Evolutionary conservation across 1,140 invertebrate genomes (phyloP).

Genomic region (Ectropis grisescens): DNA sequence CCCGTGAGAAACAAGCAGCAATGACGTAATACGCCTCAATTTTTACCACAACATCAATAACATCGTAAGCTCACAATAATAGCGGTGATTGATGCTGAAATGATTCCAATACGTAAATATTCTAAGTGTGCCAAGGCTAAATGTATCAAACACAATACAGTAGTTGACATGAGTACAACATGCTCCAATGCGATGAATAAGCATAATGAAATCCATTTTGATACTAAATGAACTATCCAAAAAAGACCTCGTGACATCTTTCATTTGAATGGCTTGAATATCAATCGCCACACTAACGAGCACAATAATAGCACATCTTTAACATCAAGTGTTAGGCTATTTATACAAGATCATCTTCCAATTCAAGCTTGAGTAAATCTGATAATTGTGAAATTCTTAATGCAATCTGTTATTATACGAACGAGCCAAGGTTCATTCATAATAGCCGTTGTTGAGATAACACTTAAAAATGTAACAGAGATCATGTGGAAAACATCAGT

Average conservation of each 20-base stretch:
- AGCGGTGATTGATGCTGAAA: slow-evolving; percentile 1
- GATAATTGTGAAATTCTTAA: slow-evolving; percentile 21
- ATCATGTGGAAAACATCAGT: slow-evolving; percentile 19
- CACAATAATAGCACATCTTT: slow-evolving; percentile 21
- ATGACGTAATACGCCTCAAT: too few relatives aligned
- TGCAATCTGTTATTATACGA: slow-evolving; percentile 6
- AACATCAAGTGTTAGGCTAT: slow-evolving; percentile 22
- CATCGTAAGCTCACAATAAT: slow-evolving; percentile 7
- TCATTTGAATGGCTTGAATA: slow-evolving; percentile 2
- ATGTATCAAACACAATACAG: slow-evolving; percentile 25
- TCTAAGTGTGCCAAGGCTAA: slow-evolving; percentile 35
- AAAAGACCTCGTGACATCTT: slow-evolving; percentile 37
- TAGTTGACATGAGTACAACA: slow-evolving; percentile 9
- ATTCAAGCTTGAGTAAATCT: slow-evolving; percentile 33
- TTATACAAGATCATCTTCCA: slow-evolving; percentile 33
- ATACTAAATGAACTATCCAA: slow-evolving; percentile 28
- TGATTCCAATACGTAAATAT: slow-evolving; percentile 3
- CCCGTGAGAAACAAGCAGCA: too few relatives aligned
- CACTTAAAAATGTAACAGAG: slow-evolving; percentile 35
- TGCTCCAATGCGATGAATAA: too few relatives aligned
- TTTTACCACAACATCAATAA: slow-evolving; percentile 4
- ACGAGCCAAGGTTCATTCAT: slow-evolving; percentile 43
- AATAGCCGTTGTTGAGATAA: slow-evolving; percentile 46
- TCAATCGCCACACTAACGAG: slow-evolving; percentile 18
- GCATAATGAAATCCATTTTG: slow-evolving; percentile 5